Conservation (phyloP, 2,113 vertebrate species). For the Apaloderma vittatum region DNA sequence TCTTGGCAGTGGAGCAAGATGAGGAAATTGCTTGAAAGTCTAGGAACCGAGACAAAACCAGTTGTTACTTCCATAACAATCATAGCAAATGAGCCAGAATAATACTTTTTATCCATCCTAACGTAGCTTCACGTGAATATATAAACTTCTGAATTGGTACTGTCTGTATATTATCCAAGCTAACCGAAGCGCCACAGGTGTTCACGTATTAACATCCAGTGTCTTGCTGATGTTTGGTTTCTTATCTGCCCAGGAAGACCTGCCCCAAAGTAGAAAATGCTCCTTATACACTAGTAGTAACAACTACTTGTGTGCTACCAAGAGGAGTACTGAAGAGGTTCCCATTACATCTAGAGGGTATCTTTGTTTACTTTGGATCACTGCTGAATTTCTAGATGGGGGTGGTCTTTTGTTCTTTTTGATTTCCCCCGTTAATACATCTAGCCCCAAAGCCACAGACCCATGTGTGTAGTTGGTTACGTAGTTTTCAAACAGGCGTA, state of each 20-base stretch:
- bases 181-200: neutral
- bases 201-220: neutral
- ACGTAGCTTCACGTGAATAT: neutral
- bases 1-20: slow-evolving; percentile 74
- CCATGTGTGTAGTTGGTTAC: neutral
- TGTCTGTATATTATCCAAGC: neutral
- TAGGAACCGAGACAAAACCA: neutral
- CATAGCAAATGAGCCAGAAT: neutral
- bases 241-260: neutral
- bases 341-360: neutral
- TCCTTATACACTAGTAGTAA: neutral
- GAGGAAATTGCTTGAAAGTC: slow-evolving; percentile 45
- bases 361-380: neutral
- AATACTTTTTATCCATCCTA: neutral
- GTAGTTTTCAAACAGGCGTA: neutral
- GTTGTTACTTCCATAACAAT: neutral
- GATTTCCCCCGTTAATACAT: neutral
- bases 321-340: neutral
- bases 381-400: neutral
- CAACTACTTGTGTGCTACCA: neutral
- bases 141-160: neutral
- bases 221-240: neutral
- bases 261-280: neutral
- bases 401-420: neutral
- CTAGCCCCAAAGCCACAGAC: neutral